Evolutionary conservation across 2,797 vertebrate genomes (phyloP).

Genomic region (Rhynchonycteris naso): DNA sequence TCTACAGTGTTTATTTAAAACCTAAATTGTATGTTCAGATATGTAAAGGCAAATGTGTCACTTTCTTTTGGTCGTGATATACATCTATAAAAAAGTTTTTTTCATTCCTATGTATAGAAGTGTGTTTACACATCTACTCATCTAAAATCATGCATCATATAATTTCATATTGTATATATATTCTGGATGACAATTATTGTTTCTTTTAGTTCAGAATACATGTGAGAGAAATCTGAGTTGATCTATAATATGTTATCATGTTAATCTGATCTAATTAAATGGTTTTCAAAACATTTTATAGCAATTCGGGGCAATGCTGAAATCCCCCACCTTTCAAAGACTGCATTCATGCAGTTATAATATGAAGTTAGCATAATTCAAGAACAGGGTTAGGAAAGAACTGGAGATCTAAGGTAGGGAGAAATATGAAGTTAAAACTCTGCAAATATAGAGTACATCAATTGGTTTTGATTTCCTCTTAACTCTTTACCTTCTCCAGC

Average conservation of each 20-base stretch:
- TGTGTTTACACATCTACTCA: neutral
- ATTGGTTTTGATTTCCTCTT: conserved; percentile 49
- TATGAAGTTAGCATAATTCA: conserved; percentile 59
- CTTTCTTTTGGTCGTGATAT: conserved; percentile 54
- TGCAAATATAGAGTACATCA: neutral
- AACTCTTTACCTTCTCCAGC: conserved; percentile 56
- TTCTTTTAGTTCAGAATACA: conserved; percentile 65
- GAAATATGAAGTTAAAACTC: conserved; percentile 33
- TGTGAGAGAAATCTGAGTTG: conserved; percentile 57
- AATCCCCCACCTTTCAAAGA: neutral
- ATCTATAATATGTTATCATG: conserved; percentile 45
- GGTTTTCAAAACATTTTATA: conserved; percentile 15
- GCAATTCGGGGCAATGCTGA: conserved; percentile 28
- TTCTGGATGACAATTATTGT: conserved; percentile 43
- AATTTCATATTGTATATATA: neutral
- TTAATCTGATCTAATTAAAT: conserved; percentile 56
- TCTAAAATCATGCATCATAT: conserved; percentile 36
- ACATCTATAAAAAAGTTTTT: conserved; percentile 31
- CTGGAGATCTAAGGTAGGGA: neutral
- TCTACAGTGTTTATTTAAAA: conserved; percentile 74
- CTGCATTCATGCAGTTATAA: neutral
- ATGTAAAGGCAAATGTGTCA: conserved; percentile 45
- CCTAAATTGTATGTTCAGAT: conserved; percentile 64
- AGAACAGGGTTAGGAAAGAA: conserved; percentile 41
- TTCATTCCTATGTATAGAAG: neutral